phyloP scores from a whole-genome alignment of 2,797 vertebrate species.

The Halcyon leucocephala region DNA sequence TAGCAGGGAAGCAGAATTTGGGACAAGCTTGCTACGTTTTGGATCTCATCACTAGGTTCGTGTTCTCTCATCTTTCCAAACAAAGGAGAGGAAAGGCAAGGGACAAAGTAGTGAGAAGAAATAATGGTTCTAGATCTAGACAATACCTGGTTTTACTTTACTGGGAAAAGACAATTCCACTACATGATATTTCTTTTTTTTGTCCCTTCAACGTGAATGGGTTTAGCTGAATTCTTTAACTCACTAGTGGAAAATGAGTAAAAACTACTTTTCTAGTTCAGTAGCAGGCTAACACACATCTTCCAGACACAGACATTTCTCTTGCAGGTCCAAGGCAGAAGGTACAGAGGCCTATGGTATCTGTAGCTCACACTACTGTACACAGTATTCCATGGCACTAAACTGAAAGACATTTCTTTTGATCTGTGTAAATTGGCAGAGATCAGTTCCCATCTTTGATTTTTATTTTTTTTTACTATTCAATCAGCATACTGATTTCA shows the following conservation, averaged over 20 bases:
- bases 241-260: background rate
- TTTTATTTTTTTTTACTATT: background rate
- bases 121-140: background rate
- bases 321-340: background rate
- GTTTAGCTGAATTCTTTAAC: background rate
- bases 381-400: background rate
- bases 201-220: background rate
- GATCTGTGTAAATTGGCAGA: conserved; percentile 26
- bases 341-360: background rate
- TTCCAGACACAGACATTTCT: background rate
- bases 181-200: background rate
- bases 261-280: background rate
- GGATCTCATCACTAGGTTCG: background rate
- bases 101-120: background rate
- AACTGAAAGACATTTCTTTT: conserved; percentile 17
- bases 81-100: background rate
- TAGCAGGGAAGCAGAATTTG: background rate
- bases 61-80: background rate
- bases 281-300: background rate
- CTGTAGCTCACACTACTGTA: background rate
- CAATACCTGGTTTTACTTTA: background rate
- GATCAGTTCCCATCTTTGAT: conserved; percentile 22
- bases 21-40: background rate
- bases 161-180: background rate
- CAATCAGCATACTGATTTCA: conserved; percentile 52